Evolutionary conservation across 1,140 invertebrate genomes (phyloP), one percentile per base, ranked within the genome.

Genomic region (Eueides isabella): DNA sequence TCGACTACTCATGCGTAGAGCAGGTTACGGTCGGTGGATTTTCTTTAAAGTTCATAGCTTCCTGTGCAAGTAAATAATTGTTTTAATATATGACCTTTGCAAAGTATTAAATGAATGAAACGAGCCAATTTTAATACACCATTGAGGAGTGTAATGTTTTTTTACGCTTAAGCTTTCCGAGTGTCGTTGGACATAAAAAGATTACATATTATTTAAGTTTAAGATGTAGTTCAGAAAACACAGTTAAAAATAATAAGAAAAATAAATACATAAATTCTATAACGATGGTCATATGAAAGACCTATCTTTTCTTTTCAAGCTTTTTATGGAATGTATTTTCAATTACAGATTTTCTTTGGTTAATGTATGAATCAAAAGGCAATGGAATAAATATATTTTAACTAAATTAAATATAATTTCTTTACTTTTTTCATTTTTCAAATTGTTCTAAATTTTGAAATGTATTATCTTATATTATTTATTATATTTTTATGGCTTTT

Each of bases 41-140:
- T 78, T 74, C 76, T 77, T 68, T 87, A 85, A 88, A 89, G 84
- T 86, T 88, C 83, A 89, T 78, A 66, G 82, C 80, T 85, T 85
- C 80, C 80, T 83, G 72, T 69, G 76, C 74, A 74, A 55, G 48
- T 55, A 44, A 16, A 71, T 79, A 81, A 76, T 80, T 77, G 72
- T 73, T 81, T 74, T 74, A 79, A 72, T 75, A 67, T 68, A 62
- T 82, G 79, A 84, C 78, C 81, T 84, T 84, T 87, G 74, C 61
- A 70, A 79, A 74, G 2, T 44, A 64, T 44, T 55, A 19, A 55
- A 19, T 55, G 48, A 55, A 55, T 65, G 23, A 65, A 65, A 33
- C 28, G 14, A 65, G 33, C 9, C n/a, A 23, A 65, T 33, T 33
- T 65, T 65, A 23, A 26, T 23, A 35, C 23, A 23, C 64, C 73